Evolutionary conservation across 2,113 vertebrate genomes (phyloP), one percentile per base, ranked within the genome.

Genomic region (Phalacrocorax pelagicus): DNA sequence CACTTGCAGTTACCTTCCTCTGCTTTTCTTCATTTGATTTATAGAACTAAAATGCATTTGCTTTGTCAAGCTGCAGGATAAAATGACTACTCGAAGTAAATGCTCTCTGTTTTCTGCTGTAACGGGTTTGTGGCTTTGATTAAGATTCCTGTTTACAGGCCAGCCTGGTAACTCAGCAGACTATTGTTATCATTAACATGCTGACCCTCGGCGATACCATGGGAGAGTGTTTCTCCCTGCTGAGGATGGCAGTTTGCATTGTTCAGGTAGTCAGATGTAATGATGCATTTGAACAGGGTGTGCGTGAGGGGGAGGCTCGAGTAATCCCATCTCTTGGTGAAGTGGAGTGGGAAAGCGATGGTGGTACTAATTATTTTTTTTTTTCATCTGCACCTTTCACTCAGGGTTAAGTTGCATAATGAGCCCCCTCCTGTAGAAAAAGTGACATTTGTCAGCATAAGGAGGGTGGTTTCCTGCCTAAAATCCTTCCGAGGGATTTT

Each of bases 181-280:
- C 96, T 90, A 90, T 97, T 97, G 96, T 97, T 95, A 84, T 83
- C 61, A 59, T 96, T 95, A 95, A 91, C 73, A 51, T 94, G 97
- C 95, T 97, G 97, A 96, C 94, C 95, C 91, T 96, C 51, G 19
- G 49, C 24, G 80, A 96, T 96, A 94, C 96, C 94, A 90, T 40
- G 26, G 89, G 65, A 97, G 91, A 83, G 94, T 90, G 90, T 97
- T 92, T 96, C 97, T 96, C 93, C 86, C 89, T 90, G 63, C 94
- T 96, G 96, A 96, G 92, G 92, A 73, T 90, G 94, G 95, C 94
- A 87, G 97, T 98, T 97, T 97, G 93, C 86, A 97, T 96, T 97
- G 96, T 96, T 96, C 94, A 97, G 90, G 92, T 88, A 96, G 90
- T 95, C 91, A 90, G 83, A 91, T 91, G 88, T 89, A 92, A 92